Evolutionary conservation across 2,888 invertebrate species (phyloP).

Genomic region (Euclidia mi): DNA sequence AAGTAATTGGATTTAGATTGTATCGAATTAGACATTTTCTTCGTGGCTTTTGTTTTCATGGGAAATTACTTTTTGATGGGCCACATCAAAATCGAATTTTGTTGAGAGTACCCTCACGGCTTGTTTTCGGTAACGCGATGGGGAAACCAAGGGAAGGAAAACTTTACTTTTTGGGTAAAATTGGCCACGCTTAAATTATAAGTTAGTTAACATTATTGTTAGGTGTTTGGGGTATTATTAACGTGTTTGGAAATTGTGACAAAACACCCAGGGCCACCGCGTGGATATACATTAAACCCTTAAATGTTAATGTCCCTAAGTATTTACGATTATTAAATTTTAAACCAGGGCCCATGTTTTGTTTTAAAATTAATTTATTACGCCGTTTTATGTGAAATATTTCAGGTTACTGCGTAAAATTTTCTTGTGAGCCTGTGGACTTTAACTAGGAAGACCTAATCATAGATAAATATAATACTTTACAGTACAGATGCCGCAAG

Average conservation of each 20-base stretch:
- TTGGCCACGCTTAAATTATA: conserved; percentile 48
- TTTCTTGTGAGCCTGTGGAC: not conserved
- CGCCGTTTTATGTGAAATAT: conserved; percentile 38
- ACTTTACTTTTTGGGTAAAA: conserved; percentile 45
- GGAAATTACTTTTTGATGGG: conserved; percentile 86
- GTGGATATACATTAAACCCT: conserved; percentile 65
- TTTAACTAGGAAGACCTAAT: conserved; percentile 5
- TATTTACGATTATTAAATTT: conserved; percentile 66
- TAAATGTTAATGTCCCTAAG: conserved; percentile 69
- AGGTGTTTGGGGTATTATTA: conserved; percentile 52
- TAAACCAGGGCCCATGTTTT: conserved; percentile 53
- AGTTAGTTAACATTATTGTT: conserved; percentile 54
- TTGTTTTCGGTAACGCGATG: conserved; percentile 40
- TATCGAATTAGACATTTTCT: conserved; percentile 85
- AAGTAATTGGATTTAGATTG: conserved; percentile 88
- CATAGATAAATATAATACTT: too few relatives aligned
- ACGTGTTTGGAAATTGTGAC: conserved; percentile 64
- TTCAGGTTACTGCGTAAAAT: conserved; percentile 24
- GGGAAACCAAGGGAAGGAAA: conserved; percentile 31
- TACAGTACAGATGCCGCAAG: too few relatives aligned
- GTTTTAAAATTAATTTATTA: conserved; percentile 50
- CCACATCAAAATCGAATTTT: conserved; percentile 84
- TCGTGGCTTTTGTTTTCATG: conserved; percentile 80
- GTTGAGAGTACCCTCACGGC: conserved; percentile 40
- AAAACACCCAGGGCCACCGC: conserved; percentile 63